These are phyloP conservation scores for Diachasmimorpha longicaudata DNA, from an alignment of 1,140 invertebrate species.

Conservation along the genomic window DNA sequence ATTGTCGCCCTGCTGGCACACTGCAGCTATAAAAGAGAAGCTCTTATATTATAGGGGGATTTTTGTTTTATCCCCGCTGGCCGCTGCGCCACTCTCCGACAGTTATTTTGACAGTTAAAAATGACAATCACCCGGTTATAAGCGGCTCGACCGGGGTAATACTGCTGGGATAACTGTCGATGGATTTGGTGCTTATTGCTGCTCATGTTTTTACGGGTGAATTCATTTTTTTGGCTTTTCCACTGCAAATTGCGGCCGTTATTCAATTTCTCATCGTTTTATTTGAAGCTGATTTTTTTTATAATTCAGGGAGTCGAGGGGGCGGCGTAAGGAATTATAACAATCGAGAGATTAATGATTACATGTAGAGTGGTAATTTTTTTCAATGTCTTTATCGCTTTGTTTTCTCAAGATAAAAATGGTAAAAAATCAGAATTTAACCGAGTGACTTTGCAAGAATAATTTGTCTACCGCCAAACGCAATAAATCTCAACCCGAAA, in stretches of 20 bases:
- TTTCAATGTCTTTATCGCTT: no score
- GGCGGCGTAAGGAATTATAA: no score
- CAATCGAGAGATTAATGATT: no score
- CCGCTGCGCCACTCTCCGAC: neutral
- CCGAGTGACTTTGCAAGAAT: neutral
- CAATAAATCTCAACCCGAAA: conserved; percentile 2
- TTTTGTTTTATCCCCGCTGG: neutral
- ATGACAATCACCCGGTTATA: neutral
- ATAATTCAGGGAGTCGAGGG: no score
- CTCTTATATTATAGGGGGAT: neutral
- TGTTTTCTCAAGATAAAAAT: no score
- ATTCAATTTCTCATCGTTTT: no score
- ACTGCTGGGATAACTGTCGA: neutral
- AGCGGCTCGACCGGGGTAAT: neutral
- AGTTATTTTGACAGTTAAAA: neutral
- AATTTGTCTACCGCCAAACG: neutral
- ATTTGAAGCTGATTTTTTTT: no score
- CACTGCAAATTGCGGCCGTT: no score
- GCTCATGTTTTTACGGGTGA: neutral
- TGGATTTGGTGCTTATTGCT: neutral
- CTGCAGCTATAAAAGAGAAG: neutral
- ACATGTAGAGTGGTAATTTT: no score
- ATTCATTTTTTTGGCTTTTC: neutral
- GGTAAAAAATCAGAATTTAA: no score
- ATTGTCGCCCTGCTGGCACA: neutral